Conservation (phyloP, 2,113 vertebrate species). For the Pelecanus crispus region DNA sequence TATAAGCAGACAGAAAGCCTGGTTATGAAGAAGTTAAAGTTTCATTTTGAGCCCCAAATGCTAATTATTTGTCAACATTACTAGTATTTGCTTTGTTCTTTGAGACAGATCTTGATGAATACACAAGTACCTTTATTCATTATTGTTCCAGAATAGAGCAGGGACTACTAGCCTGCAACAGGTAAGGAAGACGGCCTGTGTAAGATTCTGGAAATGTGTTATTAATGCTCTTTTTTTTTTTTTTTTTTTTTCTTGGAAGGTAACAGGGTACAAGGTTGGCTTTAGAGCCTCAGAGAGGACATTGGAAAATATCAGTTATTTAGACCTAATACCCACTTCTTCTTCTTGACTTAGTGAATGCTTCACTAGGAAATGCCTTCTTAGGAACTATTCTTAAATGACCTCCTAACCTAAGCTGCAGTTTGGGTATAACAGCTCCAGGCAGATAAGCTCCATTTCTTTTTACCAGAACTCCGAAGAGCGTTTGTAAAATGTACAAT, state of each 20-base stretch:
- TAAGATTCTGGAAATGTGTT: background rate
- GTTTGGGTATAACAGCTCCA: background rate
- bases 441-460: background rate
- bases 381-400: background rate
- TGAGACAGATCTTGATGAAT: background rate
- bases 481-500: background rate
- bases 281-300: background rate
- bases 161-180: background rate
- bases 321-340: background rate
- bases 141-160: background rate
- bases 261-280: background rate
- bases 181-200: background rate
- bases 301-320: background rate
- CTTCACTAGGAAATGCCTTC: background rate
- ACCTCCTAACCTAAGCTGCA: background rate
- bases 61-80: background rate
- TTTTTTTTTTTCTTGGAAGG: background rate
- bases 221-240: background rate
- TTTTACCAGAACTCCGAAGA: background rate
- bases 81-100: background rate
- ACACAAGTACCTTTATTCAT: background rate
- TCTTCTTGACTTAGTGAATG: background rate
- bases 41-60: background rate
- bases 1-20: background rate
- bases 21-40: background rate